Evolutionary conservation across 2,888 invertebrate species (phyloP).

Genomic region (Lacanobia oleracea): DNA sequence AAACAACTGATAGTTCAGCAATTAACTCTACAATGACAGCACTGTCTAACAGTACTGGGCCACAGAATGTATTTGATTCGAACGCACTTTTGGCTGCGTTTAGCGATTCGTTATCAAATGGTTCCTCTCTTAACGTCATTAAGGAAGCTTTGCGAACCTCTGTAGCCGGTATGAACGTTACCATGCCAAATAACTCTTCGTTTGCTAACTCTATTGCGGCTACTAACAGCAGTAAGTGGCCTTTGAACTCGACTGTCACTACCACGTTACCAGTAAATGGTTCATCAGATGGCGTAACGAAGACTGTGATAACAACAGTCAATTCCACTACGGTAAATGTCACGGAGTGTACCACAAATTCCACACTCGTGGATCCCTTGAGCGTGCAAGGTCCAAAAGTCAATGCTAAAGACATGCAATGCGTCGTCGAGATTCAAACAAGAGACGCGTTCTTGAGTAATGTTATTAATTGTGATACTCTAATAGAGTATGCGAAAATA

Average conservation of each 20-base stretch:
- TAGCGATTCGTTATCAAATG: neutral
- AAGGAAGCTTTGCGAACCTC: neutral
- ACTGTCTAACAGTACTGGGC: neutral
- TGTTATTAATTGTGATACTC: slow-evolving; percentile 77
- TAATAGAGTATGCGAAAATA: slow-evolving; percentile 81
- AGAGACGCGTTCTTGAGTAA: slow-evolving; percentile 73
- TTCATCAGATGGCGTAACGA: slow-evolving; percentile 37
- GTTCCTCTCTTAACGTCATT: accelerated
- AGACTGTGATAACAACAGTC: slow-evolving; percentile 48
- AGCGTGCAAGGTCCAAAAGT: slow-evolving; percentile 76
- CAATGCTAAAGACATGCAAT: slow-evolving; percentile 75
- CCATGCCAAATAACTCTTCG: neutral
- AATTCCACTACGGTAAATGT: slow-evolving; percentile 67
- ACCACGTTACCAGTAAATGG: slow-evolving; percentile 33
- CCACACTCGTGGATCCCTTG: slow-evolving; percentile 78
- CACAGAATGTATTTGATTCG: neutral
- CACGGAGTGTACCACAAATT: slow-evolving; percentile 73
- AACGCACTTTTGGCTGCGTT: neutral
- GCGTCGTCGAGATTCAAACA: slow-evolving; percentile 81
- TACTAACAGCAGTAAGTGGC: neutral
- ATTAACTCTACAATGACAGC: slow-evolving; percentile 29
- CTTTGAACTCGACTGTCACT: slow-evolving; percentile 64
- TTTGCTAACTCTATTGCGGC: neutral
- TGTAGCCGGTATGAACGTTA: slow-evolving; percentile 13
- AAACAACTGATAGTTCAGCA: slow-evolving; percentile 4